phyloP scores from a whole-genome alignment of 2,888 invertebrate species.

The Gisinianus flammeolus region DNA sequence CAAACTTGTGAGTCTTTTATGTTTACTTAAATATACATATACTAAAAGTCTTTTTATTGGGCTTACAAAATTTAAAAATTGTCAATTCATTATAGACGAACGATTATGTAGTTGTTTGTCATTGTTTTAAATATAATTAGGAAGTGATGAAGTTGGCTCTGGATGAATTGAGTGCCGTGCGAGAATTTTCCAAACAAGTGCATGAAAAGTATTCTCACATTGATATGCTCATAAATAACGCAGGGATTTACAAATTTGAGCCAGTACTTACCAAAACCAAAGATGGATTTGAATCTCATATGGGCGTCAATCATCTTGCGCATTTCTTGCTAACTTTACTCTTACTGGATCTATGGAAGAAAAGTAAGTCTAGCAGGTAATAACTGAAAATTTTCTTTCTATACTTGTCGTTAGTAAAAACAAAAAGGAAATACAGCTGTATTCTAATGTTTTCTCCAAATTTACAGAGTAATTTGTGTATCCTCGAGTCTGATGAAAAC shows the following conservation, averaged over 20 bases:
- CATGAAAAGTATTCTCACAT: too few species aligned
- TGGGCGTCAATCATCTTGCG: not conserved
- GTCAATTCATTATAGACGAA: not conserved
- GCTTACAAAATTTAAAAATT: too few species aligned
- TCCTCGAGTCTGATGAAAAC: not conserved
- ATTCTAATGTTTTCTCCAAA: not conserved
- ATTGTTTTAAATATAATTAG: not conserved
- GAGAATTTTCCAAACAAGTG: not conserved
- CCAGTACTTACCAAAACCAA: not conserved
- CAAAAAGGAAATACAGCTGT: not conserved
- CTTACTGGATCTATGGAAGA: not conserved
- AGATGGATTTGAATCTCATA: constrained; percentile 1
- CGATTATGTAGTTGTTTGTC: not conserved
- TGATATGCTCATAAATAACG: not conserved
- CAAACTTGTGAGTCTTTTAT: constrained; percentile 4
- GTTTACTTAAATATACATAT: not conserved
- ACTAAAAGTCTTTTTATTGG: not conserved
- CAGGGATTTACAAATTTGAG: constrained; percentile 7
- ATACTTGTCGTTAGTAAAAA: too few species aligned
- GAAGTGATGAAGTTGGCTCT: not conserved
- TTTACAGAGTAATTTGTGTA: not conserved
- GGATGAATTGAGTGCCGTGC: too few species aligned
- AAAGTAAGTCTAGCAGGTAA: not conserved
- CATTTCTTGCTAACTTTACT: not conserved
- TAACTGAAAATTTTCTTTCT: not conserved